Percentiles rank a stretch among this genome's conserved stretches.
Evolutionary conservation across 2,888 invertebrate genomes (phyloP).

Genomic region (Oscheius sp.): DNA sequence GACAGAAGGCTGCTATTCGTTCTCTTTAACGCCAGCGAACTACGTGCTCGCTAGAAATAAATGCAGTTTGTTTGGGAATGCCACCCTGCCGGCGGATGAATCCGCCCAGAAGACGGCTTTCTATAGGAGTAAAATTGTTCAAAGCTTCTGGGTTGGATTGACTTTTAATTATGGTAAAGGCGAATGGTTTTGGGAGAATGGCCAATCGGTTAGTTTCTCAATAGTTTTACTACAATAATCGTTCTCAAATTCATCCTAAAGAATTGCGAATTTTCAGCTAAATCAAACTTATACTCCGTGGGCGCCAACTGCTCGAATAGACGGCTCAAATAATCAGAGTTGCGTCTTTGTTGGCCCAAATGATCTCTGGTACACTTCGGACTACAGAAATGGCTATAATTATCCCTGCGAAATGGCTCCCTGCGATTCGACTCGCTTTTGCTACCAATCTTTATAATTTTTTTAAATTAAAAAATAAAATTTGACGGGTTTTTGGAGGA

Average conservation of each 20-base stretch:
- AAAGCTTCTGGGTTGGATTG: constrained; percentile 5
- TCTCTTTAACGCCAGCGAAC: neutral
- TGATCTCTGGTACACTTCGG: neutral
- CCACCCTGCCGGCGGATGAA: neutral
- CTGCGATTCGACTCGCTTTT: constrained; percentile 9
- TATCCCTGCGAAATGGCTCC: neutral
- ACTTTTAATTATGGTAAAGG: neutral
- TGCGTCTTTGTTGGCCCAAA: neutral
- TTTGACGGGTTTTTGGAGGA: too few species aligned
- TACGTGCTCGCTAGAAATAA: neutral
- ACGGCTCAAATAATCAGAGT: neutral
- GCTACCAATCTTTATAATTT: neutral
- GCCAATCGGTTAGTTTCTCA: neutral
- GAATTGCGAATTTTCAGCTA: neutral
- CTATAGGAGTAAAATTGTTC: neutral
- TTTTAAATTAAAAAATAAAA: too few species aligned
- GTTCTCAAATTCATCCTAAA: neutral
- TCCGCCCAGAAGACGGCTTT: constrained; percentile 11
- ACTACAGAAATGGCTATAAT: neutral
- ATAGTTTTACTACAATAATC: too few species aligned
- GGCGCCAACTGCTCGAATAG: too few species aligned
- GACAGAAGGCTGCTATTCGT: neutral
- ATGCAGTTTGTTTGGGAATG: neutral
- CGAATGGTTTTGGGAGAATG: constrained; percentile 5
- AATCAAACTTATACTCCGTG: constrained; percentile 6